Evolutionary conservation across 2,888 invertebrate species (phyloP).

Genomic region (Nemoura dubitans): DNA sequence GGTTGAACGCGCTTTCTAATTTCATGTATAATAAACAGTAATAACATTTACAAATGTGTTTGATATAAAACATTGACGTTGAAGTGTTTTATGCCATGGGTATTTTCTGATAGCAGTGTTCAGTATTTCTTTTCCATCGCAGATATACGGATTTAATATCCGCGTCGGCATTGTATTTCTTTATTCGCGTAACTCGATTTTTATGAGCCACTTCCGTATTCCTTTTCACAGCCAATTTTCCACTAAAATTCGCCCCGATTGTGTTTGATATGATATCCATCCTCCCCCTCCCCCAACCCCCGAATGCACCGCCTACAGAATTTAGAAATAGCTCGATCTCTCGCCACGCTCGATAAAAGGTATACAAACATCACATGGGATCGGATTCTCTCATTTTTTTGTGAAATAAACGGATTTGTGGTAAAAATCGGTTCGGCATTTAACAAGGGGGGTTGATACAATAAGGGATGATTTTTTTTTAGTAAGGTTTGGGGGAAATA

Average conservation of each 20-base stretch:
- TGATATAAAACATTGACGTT: too few relatives aligned
- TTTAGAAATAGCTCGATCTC: constrained; percentile 28
- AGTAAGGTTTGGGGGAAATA: constrained; percentile 22
- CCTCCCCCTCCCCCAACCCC: constrained; percentile 29
- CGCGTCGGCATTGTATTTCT: neutral
- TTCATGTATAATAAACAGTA: neutral
- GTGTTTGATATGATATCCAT: constrained; percentile 35
- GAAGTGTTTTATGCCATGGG: too few relatives aligned
- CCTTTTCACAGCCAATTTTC: constrained; percentile 41
- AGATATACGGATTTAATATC: neutral
- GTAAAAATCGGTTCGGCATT: constrained; percentile 37
- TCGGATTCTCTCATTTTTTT: constrained; percentile 19
- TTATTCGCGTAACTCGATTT: constrained; percentile 29
- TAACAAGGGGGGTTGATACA: constrained; percentile 31
- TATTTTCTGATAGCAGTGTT: too few relatives aligned
- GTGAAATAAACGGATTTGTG: constrained; percentile 41
- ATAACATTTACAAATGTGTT: too few relatives aligned
- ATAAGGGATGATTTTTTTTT: constrained; percentile 23
- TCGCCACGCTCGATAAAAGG: constrained; percentile 37
- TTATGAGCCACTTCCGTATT: constrained; percentile 38
- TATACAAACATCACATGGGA: constrained; percentile 18
- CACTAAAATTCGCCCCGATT: constrained; percentile 41
- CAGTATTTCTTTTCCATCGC: neutral
- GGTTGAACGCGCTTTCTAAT: neutral
- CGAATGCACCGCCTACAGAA: constrained; percentile 32